These are phyloP conservation scores for Oreocharis arfaki DNA, from an alignment of 2,113 vertebrate genomes.

Conservation along the genomic window DNA sequence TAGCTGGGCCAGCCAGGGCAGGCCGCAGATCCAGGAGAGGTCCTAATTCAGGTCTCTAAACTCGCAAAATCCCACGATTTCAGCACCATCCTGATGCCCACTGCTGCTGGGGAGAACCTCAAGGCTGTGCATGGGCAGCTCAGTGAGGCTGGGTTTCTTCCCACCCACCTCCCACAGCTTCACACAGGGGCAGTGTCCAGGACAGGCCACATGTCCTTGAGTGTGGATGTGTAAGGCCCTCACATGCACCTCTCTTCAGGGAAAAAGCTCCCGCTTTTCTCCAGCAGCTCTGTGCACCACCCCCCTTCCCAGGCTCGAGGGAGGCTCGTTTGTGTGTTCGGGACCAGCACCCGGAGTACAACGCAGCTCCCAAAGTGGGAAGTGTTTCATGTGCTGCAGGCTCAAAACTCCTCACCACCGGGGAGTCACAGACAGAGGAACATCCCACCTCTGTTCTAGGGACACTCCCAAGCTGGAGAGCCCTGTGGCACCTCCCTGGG, in stretches of 20 bases:
- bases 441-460: background rate
- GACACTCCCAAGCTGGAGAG: background rate
- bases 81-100: background rate
- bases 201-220: accelerated
- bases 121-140: background rate
- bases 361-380: background rate
- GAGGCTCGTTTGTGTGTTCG: background rate
- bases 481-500: background rate
- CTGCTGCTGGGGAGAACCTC: background rate
- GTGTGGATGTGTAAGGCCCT: background rate
- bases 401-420: background rate
- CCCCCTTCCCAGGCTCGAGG: too few relatives aligned
- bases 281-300: background rate
- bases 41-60: background rate
- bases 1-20: background rate
- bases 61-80: background rate
- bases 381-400: background rate
- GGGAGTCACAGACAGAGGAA: background rate
- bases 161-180: background rate
- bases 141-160: background rate
- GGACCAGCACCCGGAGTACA: accelerated
- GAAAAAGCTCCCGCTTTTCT: background rate
- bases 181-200: background rate
- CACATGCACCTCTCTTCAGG: accelerated
- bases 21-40: background rate